Evolutionary conservation across 2,797 vertebrate species (phyloP), one percentile per base, ranked within the genome.

Genomic region (Yasuhikotakia modesta): DNA sequence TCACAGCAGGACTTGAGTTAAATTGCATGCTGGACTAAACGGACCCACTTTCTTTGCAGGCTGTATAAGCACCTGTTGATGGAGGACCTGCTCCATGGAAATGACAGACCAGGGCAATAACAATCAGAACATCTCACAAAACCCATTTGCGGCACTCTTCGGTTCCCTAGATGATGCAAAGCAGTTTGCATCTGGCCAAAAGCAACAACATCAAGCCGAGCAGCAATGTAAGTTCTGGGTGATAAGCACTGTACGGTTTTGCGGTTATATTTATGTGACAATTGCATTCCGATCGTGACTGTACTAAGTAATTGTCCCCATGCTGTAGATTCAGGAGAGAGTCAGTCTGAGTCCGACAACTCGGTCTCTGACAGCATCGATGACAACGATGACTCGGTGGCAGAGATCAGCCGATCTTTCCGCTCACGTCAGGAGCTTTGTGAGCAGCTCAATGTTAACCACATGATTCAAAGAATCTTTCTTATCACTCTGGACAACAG

Each of bases 81-180:
- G 93, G 90, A 90, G 84, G 91, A 80, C 87, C 30, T 87, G 90
- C 89, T 91, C 88, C 85, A 90, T 85, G 94, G 96, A 96, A 91
- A 99, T 99, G 97, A 98, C 96, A 90, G 97, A 99, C 95, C 97
- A 97, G 91, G 97, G 97, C 90, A 99, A 98, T 92, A 98, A 97
- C 93, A 99, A 99, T 93, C 93, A 94, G 88, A 97, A 95, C 91
- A 96, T 99, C 92, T 98, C 97, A 85, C 91, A 95, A 90, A 99
- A 99, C 90, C 97, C 97, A 48, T 99, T 99, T 63, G 96, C 96
- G 85, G 97, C 97, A 76, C 96, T 99, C 82, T 99, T 99, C 91
- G 92, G 96, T 89, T 98, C 97, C 2, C 81, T 99, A 70, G 96
- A 97, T 77, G 97, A 97, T 89, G 97, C 97, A 88, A 96, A 95